Percentiles rank a stretch among this genome's conserved stretches.
These are phyloP conservation scores for Hydropotes inermis DNA, from an alignment of 2,113 vertebrate species.

Conservation along the genomic window DNA sequence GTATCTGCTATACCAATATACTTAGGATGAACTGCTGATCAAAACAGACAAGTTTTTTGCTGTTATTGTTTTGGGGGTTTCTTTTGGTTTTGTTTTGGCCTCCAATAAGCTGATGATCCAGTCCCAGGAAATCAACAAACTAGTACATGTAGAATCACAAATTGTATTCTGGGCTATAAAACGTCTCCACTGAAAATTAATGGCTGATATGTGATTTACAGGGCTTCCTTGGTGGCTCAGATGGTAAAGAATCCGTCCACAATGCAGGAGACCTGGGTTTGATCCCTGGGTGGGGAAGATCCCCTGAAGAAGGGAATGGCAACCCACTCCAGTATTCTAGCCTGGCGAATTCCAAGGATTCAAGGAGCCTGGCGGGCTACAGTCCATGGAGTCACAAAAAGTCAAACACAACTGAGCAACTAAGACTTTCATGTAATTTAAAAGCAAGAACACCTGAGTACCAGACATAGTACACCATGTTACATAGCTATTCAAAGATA, in stretches of 20 bases:
- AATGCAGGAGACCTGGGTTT: background rate
- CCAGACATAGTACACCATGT: background rate
- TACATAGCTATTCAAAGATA: background rate
- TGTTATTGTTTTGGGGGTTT: background rate
- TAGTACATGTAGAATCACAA: background rate
- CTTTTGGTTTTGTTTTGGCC: background rate
- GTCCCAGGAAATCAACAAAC: background rate
- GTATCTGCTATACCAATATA: background rate
- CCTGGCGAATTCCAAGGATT: background rate
- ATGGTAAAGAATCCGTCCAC: background rate
- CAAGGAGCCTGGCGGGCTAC: background rate
- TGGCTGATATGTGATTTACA: background rate
- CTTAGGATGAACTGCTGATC: background rate
- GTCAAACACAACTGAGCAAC: background rate
- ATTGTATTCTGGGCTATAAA: background rate
- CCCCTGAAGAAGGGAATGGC: background rate
- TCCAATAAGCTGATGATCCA: background rate
- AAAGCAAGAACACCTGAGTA: background rate
- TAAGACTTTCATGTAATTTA: background rate
- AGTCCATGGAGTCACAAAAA: background rate
- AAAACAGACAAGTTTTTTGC: background rate
- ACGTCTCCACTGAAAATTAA: background rate
- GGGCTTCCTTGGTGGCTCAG: background rate
- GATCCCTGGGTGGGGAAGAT: background rate
- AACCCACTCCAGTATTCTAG: background rate